Base-by-base conservation (phyloP, 2,797 vertebrate genomes). In the Gymnoscopelus braueri region DNA sequence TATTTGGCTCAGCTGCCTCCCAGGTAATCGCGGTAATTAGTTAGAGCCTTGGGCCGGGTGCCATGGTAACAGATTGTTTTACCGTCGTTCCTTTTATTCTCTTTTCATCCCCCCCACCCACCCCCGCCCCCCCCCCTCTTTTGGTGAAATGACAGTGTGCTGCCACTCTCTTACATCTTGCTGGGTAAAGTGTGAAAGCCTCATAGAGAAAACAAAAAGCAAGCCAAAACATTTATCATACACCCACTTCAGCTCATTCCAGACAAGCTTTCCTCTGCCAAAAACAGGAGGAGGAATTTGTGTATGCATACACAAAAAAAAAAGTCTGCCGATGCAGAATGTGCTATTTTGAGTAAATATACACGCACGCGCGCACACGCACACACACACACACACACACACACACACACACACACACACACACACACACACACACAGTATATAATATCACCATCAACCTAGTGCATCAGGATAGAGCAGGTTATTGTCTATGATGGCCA, bases 21-120 rank as follows among this genome's bases (percentile, higher is more conserved):
- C 67, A 69, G 49, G 79, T 77, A 68, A 80, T 9, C 64, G 72
- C 47, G 51, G 56, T 83, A 78, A 85, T 87, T 82, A 83, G 65
- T 71, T 65, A 58, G 6, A 82, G 52, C 35, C 55, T 5, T 12
- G 63, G 69, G 72, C 62, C 47, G 78, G 19, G 75, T 56, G 68
- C 67, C 63, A 71, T 60, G 65, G 70, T 67, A 74, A 81, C 74
- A 60, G 74, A 54, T 73, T 78, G 72, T 69, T 72, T 84, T 8
- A 64, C 75, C 39, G 51, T 62, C 51, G 11, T 12, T 12, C 47
- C 12, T 62, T 62, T 62, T 56, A 68, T 61, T 0, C 0, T 63
- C 63, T 50, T 71, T 78, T 35, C 32, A 35, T 35, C 32, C 32
- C 26, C 32, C 32, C 26, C 26, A 29, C 26, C 2, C 26, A 4